Conservation (phyloP, 2,797 vertebrate species). For the Capromys pilorides region DNA sequence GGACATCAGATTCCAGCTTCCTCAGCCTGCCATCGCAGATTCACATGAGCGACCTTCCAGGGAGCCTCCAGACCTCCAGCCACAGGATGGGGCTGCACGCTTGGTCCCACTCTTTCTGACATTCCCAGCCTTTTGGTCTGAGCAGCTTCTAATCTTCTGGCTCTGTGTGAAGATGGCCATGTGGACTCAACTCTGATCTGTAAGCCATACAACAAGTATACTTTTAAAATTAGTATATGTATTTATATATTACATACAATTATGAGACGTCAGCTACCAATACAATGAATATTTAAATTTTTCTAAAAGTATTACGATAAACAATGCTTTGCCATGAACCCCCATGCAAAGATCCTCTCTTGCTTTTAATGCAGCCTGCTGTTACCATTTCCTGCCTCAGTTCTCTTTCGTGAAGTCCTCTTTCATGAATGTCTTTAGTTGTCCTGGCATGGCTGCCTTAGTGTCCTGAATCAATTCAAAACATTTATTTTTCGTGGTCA, state of each 20-base stretch:
- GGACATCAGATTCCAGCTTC: background rate
- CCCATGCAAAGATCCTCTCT: background rate
- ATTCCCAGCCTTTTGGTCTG: background rate
- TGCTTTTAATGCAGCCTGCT: background rate
- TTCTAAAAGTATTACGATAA: background rate
- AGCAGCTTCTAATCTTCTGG: background rate
- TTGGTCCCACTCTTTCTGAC: background rate
- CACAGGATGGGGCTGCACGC: too few species aligned
- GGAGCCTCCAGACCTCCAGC: background rate
- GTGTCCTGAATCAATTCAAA: background rate
- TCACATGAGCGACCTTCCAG: background rate
- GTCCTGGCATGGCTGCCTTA: background rate
- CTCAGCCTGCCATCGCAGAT: background rate
- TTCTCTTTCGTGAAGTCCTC: background rate
- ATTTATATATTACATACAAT: background rate
- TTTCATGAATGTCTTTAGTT: background rate
- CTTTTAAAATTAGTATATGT: background rate
- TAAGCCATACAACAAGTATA: background rate
- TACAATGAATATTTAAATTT: background rate
- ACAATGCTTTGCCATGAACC: background rate
- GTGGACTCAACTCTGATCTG: background rate
- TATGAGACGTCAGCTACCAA: background rate
- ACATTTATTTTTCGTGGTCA: background rate
- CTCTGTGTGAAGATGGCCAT: background rate
- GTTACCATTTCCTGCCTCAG: background rate